phyloP scores from a whole-genome alignment of 1,140 invertebrate species.

The Atta cephalotes region DNA sequence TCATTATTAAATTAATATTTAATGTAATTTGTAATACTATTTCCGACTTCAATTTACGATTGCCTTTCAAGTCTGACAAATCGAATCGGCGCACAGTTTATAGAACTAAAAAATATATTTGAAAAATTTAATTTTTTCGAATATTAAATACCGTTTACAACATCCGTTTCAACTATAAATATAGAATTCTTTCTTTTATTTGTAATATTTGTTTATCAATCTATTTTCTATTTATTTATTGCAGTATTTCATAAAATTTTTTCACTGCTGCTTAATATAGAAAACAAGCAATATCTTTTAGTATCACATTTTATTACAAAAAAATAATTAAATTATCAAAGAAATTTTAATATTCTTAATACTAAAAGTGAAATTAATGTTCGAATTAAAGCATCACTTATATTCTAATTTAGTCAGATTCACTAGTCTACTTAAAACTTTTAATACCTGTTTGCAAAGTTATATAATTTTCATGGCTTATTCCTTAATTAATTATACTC shows the following conservation, averaged over 20 bases:
- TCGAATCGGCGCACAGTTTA: too few species aligned
- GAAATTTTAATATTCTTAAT: not conserved
- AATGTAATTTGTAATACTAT: too few species aligned
- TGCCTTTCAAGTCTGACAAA: too few species aligned
- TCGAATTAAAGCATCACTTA: constrained; percentile 1
- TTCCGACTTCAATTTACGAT: too few species aligned
- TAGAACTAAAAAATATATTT: too few species aligned
- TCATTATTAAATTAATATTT: too few species aligned
- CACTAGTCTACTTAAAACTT: constrained; percentile 15
- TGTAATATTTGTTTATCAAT: too few species aligned
- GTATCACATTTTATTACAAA: not conserved
- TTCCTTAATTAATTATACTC: not conserved
- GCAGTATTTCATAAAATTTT: constrained; percentile 22
- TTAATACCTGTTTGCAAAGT: constrained; percentile 6
- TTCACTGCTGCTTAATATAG: not conserved
- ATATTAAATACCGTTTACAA: too few species aligned
- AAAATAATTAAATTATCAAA: not conserved
- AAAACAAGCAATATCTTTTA: not conserved
- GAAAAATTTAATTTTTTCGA: too few species aligned
- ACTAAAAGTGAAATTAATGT: constrained; percentile 23
- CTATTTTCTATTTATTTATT: constrained; percentile 23
- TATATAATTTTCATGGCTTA: not conserved
- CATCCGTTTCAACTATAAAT: too few species aligned
- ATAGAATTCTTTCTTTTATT: too few species aligned
- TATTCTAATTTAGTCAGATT: constrained; percentile 15